Evolutionary conservation across 2,113 vertebrate genomes (phyloP).

Genomic region (Opisthocomus hoazin): DNA sequence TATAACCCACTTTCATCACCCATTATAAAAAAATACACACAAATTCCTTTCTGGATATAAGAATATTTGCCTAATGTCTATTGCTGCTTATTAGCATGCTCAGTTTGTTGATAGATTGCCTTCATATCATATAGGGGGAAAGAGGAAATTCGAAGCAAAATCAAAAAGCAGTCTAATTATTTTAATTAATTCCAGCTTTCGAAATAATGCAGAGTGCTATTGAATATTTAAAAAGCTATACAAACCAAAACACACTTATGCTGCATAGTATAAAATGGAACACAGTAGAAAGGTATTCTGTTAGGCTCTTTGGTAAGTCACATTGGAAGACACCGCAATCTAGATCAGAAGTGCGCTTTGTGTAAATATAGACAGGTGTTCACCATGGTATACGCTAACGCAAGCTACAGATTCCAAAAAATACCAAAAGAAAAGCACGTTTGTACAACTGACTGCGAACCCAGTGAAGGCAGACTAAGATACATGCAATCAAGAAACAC

Average conservation of each 20-base stretch:
- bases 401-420: background rate
- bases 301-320: slow-evolving; percentile 1
- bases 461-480: background rate
- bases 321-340: background rate
- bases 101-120: slow-evolving; percentile 11
- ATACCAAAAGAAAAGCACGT: background rate
- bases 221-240: slow-evolving; percentile 39
- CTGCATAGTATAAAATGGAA: background rate
- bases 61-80: slow-evolving; percentile 2
- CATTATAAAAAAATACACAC: background rate
- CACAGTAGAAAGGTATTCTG: background rate
- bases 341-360: fast-evolving
- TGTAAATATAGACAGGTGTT: background rate
- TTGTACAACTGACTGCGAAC: background rate
- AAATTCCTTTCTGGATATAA: background rate
- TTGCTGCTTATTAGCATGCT: slow-evolving; percentile 24
- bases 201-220: slow-evolving; percentile 26
- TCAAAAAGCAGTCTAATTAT: slow-evolving; percentile 49
- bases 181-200: slow-evolving; percentile 53
- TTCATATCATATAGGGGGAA: background rate
- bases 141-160: slow-evolving; percentile 37
- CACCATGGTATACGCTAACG: background rate
- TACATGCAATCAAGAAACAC: background rate
- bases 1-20: background rate
- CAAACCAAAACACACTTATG: background rate